phyloP scores from a whole-genome alignment of 2,113 vertebrate species.

The Acrocephalus kingi region DNA sequence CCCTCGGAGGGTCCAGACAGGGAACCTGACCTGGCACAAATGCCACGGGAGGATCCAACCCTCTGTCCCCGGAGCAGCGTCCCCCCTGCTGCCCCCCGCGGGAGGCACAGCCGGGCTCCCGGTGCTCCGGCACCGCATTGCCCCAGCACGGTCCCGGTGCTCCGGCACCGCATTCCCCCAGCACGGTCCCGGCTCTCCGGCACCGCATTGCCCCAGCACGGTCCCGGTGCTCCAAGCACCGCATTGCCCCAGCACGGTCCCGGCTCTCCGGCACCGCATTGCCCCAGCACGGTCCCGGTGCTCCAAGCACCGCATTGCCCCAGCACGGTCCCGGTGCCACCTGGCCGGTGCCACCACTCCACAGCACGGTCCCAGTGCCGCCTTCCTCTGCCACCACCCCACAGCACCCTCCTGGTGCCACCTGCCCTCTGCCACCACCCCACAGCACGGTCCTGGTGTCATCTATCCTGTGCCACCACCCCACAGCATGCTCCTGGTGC shows the following conservation, averaged over 20 bases:
- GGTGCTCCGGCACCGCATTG: accelerated
- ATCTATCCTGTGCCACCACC: too few species aligned
- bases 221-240: too few species aligned
- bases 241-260: too few species aligned
- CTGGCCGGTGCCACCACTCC: too few species aligned
- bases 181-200: too few species aligned
- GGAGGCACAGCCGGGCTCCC: neutral
- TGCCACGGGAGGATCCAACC: neutral
- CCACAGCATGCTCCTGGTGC: accelerated
- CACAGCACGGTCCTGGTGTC: accelerated
- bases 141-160: neutral
- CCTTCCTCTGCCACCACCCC: too few species aligned
- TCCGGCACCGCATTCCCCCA: too few species aligned
- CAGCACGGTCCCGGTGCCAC: too few species aligned
- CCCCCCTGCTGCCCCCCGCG: accelerated
- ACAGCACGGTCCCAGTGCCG: accelerated
- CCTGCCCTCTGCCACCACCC: neutral
- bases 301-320: too few species aligned
- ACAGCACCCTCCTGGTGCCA: accelerated
- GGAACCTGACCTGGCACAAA: accelerated
- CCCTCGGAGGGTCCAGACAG: accelerated
- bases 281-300: too few species aligned
- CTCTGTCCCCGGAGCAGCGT: neutral
- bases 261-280: too few species aligned
- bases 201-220: too few species aligned